A percentile compares a stretch with the other conserved stretches of the same genome.
phyloP scores from a whole-genome alignment of 1,140 invertebrate species.

The Drosophila lacteicornis region DNA sequence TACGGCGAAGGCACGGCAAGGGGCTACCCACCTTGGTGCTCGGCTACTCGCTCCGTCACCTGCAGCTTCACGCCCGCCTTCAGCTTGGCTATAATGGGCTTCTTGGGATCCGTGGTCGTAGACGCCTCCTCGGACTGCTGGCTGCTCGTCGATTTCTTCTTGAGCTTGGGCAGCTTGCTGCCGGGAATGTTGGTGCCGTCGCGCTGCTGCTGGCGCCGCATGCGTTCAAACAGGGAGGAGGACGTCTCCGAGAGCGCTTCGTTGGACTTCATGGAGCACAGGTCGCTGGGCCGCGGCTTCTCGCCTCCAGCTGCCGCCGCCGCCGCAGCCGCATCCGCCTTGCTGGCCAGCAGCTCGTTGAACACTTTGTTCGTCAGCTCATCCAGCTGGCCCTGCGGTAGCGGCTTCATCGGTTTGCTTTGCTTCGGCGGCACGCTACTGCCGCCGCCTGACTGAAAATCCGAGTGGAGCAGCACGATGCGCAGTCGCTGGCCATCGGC shows the following conservation, averaged over 20 bases:
- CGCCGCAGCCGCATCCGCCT: slow-evolving; percentile 85
- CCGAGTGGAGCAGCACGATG: slow-evolving; percentile 77
- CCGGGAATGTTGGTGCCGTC: slow-evolving; percentile 85
- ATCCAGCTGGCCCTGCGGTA: slow-evolving; percentile 87
- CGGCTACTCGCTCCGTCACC: slow-evolving; percentile 87
- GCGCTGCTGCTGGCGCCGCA: slow-evolving; percentile 86
- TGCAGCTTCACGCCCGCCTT: slow-evolving; percentile 89
- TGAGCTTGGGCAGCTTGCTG: slow-evolving; percentile 73
- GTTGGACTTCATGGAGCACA: slow-evolving; percentile 87
- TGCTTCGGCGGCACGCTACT: slow-evolving; percentile 76
- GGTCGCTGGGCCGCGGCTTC: slow-evolving; percentile 48
- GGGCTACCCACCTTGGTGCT: slow-evolving; percentile 87
- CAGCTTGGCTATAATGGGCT: slow-evolving; percentile 89
- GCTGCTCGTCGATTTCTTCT: slow-evolving; percentile 75
- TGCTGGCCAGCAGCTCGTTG: slow-evolving; percentile 91
- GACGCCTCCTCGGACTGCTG: slow-evolving; percentile 72
- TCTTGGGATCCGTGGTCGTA: slow-evolving; percentile 71
- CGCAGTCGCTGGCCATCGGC: slow-evolving; percentile 86
- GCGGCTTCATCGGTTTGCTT: slow-evolving; percentile 73
- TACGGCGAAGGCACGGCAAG: background rate
- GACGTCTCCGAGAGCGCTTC: slow-evolving; percentile 89
- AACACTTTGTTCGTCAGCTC: slow-evolving; percentile 94
- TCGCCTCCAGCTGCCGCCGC: background rate
- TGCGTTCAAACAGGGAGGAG: slow-evolving; percentile 89
- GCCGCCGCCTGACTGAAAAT: slow-evolving; percentile 77